Evolutionary conservation across 92 coral and sea anemone genomes (phyloP), one percentile per base, ranked within the genome.

Genomic region (Phenganax subtilis): DNA sequence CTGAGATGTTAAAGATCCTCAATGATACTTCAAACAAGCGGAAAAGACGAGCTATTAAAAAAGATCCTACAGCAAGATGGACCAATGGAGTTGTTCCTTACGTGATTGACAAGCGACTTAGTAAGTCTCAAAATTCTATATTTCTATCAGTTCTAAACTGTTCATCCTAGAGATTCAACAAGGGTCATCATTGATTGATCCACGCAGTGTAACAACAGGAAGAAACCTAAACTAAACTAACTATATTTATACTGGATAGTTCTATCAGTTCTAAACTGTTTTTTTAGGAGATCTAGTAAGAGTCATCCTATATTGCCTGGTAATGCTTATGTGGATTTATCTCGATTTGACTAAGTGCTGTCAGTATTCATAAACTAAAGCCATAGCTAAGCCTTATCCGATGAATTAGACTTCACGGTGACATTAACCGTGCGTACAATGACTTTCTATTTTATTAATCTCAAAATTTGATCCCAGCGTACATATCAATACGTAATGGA

Each of bases 51-150:
- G 99, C 99, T 2, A 93, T 92, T 2, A 96, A 92, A 82, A 91
- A 90, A 72, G 71, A 83, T 31, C 69, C 85, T 31, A 60, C 61
- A 9, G 88, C 90, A 47, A 91, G 99, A 72, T 96, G 99, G 99
- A 92, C 89, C 53, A 91, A 93, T 66, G 97, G 97, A 51, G 88
- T 81, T 64, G 90, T 96, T 10, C 99, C 99, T 27, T 96, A 67
- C 76, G 89, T 87, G 51, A 85, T 92, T 17, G 92, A 91, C 89
- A 88, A 84, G 57, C 83, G 81, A 56, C 85, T 96, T 56, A 90
- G 99, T 96, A 85, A 90, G 97, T 76, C 52, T 60, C 47, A 57
- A 9, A 27, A 28, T 7, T 64, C 30, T 64, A 20, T 68, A 68
- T 12, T 12, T 61, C 25, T 61, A 61, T 15, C 67, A 28, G 17